These are phyloP conservation scores for Talpa occidentalis DNA, from an alignment of 2,113 vertebrate species.

Conservation along the genomic window DNA sequence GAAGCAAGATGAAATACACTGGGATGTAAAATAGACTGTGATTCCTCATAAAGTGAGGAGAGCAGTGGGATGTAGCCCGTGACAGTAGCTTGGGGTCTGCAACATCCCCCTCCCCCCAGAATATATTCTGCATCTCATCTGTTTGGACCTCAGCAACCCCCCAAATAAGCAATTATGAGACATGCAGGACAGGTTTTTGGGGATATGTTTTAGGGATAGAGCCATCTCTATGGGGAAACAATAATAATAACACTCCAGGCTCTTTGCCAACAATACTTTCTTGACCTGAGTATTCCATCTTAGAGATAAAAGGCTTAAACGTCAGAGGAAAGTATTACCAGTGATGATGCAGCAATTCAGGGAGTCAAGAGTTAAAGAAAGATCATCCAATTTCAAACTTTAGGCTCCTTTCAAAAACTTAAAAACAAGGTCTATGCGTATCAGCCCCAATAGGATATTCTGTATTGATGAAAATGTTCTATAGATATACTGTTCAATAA, in stretches of 20 bases:
- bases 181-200: background rate
- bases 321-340: background rate
- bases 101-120: background rate
- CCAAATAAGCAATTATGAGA: background rate
- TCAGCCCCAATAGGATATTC: background rate
- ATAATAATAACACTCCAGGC: too few relatives aligned
- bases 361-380: background rate
- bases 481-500: fast-evolving
- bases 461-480: background rate
- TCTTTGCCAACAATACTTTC: background rate
- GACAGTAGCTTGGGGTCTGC: background rate
- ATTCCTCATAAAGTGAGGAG: background rate
- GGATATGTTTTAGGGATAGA: background rate
- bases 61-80: background rate
- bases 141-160: background rate
- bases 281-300: background rate
- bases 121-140: background rate
- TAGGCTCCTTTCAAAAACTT: background rate
- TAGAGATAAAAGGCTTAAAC: background rate
- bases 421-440: background rate
- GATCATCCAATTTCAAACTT: background rate
- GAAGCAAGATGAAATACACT: background rate
- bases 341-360: fast-evolving
- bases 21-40: background rate
- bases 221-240: background rate